Base-by-base conservation (phyloP, 2,113 vertebrate species). In the Isichthys henryi region DNA sequence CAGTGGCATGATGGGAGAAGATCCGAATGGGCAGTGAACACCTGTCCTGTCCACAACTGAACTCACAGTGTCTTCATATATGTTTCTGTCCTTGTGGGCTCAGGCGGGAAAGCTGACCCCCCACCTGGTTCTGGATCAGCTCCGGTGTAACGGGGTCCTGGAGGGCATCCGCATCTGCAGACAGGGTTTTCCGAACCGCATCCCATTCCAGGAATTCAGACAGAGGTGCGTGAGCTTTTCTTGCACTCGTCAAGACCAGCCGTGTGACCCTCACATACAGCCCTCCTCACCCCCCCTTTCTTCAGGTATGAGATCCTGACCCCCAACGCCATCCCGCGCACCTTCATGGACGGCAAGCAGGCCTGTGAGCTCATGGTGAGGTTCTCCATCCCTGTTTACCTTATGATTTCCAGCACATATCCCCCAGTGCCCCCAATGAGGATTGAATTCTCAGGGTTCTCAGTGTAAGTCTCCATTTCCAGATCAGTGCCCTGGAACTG, bases 271-370 rank as follows among this genome's bases (percentile, higher is more conserved):
- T 86, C 48, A 43, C n/a, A 23, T 11, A 31, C 48, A 43, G 35
- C 49, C 56, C 10, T 9, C 3, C 23, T 27, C 23, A 3, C 87
- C 10, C 80, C 19, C 90, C 43, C 90, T 5, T 62, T 9, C 91
- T 2, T 4, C 92, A 98, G 97, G 90, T 98, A 98, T 46, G 97
- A 98, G 94, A 97, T 98, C 92, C 95, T 98, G 90, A 98, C 97
- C 0, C 97, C 97, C 27, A 98, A 97, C 19, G 97, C 97, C 46
- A 98, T 98, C 90, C 97, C 97, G 89, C 97, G 97, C 90, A 97
- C 97, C 27, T 98, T 98, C 91, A 98, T 98, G 97, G 97, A 98
- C 31, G 97, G 97, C 49, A 98, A 98, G 92, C 97, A 98, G 92
- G 97, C 97, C 5, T 97, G 96, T 46, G 97, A 97, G 90, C 97